Evolutionary conservation across 2,797 vertebrate species (phyloP).

Genomic region (Rhabdomys pumilio): DNA sequence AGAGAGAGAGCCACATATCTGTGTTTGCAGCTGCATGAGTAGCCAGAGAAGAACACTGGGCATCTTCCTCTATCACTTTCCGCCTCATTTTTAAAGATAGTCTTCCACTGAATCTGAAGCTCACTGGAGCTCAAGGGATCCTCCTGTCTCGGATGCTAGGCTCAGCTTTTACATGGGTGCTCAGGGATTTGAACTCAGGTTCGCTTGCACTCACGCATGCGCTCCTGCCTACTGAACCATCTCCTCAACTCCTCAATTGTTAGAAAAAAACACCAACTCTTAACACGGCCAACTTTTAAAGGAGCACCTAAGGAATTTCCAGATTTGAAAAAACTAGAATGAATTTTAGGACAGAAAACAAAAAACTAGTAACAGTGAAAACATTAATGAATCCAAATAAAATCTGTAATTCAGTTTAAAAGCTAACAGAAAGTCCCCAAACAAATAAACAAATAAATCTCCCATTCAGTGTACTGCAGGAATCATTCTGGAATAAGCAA

Average conservation of each 20-base stretch:
- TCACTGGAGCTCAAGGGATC: neutral
- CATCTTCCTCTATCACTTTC: neutral
- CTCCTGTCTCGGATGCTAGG: neutral
- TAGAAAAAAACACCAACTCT: neutral
- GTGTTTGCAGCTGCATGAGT: neutral
- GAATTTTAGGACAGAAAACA: neutral
- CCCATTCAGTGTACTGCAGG: neutral
- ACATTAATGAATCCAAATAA: conserved; percentile 35
- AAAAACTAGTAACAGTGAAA: neutral
- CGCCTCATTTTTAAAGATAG: neutral
- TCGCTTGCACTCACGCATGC: neutral
- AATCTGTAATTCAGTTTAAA: conserved; percentile 45
- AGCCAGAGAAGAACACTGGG: neutral
- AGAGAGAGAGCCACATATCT: no score
- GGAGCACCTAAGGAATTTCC: conserved; percentile 40
- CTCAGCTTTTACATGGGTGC: neutral
- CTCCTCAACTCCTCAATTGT: neutral
- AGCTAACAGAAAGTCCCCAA: conserved; percentile 33
- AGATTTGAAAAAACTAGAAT: conserved; percentile 9
- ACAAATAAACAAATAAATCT: neutral
- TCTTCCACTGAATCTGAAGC: neutral
- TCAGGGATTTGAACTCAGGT: neutral
- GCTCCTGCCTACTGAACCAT: neutral
- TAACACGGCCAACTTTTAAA: conserved; percentile 32
- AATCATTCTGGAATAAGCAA: neutral